Evolutionary conservation across 2,797 vertebrate genomes (phyloP).

Genomic region (Micromesistius poutassou): DNA sequence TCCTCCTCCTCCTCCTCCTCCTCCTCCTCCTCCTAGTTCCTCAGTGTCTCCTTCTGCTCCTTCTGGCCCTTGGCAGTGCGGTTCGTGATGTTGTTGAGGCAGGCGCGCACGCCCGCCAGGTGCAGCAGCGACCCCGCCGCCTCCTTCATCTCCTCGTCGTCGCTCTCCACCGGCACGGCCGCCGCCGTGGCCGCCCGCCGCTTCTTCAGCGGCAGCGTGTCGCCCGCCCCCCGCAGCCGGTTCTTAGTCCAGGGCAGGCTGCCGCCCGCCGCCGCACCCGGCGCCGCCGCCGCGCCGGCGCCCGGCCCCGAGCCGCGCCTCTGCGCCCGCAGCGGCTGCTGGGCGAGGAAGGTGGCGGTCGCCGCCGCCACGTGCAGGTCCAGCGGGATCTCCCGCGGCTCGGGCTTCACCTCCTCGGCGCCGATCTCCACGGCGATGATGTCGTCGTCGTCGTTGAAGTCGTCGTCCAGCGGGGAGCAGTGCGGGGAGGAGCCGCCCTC

Average conservation of each 20-base stretch:
- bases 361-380: conserved; percentile 70
- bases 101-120: conserved; percentile 90
- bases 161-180: conserved; percentile 90
- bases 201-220: conserved; percentile 97
- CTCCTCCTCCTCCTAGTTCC: conserved; percentile 77
- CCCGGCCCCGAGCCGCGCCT: conserved; percentile 74
- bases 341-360: conserved; percentile 70
- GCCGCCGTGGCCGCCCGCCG: conserved; percentile 85
- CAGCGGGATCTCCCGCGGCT: conserved; percentile 84
- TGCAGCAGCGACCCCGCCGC: conserved; percentile 94
- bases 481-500: conserved; percentile 70
- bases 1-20: conserved; percentile 1
- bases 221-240: conserved; percentile 80
- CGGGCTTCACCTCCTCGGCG: conserved; percentile 79
- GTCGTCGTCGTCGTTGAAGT: conserved; percentile 75
- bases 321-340: conserved; percentile 82
- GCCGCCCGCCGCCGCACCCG: conserved; percentile 74
- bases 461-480: conserved; percentile 73
- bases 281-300: conserved; percentile 63
- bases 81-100: conserved; percentile 98
- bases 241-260: conserved; percentile 84
- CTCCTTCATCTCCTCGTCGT: conserved; percentile 99
- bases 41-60: conserved; percentile 90
- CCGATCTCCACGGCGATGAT: conserved; percentile 78
- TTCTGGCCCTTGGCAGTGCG: conserved; percentile 95